Evolutionary conservation across 2,888 invertebrate species (phyloP).

Genomic region (Diplolepis rosae): DNA sequence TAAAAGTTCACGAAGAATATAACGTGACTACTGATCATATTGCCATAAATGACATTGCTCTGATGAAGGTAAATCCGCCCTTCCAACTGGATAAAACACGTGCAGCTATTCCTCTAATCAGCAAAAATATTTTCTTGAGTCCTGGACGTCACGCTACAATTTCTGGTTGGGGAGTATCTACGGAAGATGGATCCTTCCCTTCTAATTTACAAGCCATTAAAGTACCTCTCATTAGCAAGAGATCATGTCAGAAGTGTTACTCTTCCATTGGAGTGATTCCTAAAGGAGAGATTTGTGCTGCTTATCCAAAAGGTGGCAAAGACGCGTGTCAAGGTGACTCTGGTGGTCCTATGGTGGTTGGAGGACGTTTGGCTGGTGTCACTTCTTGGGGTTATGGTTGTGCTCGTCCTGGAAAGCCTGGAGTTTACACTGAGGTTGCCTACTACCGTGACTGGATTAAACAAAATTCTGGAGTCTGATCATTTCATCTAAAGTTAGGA

Average conservation of each 20-base stretch:
- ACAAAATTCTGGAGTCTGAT: neutral
- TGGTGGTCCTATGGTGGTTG: conserved; percentile 59
- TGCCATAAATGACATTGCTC: conserved; percentile 36
- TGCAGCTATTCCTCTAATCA: conserved; percentile 25
- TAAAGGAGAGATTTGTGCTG: conserved; percentile 79
- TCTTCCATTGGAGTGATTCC: conserved; percentile 74
- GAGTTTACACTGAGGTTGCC: conserved; percentile 75
- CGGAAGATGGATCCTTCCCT: conserved; percentile 24
- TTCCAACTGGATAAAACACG: conserved; percentile 36
- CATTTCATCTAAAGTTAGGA: neutral
- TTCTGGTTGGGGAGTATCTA: conserved; percentile 38
- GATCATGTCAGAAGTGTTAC: conserved; percentile 73
- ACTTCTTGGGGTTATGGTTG: conserved; percentile 76
- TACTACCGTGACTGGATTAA: conserved; percentile 73
- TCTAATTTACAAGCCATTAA: conserved; percentile 67
- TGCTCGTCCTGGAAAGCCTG: conserved; percentile 73
- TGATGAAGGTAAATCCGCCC: conserved; percentile 40
- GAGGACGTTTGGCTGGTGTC: conserved; percentile 56
- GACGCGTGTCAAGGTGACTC: conserved; percentile 65
- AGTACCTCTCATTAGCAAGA: conserved; percentile 76
- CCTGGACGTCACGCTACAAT: conserved; percentile 3
- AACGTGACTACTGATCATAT: neutral
- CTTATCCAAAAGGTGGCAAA: conserved; percentile 76
- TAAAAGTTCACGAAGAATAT: conserved; percentile 34
- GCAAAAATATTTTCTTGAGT: conserved; percentile 23